Evolutionary conservation across 2,113 vertebrate genomes (phyloP).

Genomic region (Bothrops jararaca): DNA sequence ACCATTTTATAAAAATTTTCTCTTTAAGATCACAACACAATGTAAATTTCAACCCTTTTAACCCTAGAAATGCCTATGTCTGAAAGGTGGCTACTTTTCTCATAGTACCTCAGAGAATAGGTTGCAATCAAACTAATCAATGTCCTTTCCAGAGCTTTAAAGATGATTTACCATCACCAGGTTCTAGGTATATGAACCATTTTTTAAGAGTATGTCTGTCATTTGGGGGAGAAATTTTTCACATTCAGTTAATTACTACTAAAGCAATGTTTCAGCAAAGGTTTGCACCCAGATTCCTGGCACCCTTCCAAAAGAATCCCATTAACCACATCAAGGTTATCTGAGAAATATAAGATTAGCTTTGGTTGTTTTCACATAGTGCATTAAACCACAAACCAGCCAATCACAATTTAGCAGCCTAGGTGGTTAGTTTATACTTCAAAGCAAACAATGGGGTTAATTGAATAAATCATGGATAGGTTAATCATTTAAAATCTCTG

Average conservation of each 20-base stretch:
- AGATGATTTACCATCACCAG: background rate
- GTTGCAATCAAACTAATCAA: background rate
- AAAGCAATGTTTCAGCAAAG: background rate
- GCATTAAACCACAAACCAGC: background rate
- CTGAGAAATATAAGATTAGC: background rate
- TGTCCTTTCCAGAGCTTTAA: background rate
- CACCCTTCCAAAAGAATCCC: background rate
- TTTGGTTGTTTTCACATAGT: background rate
- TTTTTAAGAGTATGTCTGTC: background rate
- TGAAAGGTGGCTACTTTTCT: background rate
- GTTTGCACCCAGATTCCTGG: background rate
- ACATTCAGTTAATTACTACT: background rate
- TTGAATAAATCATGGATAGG: background rate
- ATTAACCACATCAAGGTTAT: background rate
- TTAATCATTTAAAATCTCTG: background rate
- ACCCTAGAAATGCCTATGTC: background rate
- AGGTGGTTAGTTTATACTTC: background rate
- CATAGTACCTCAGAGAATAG: background rate
- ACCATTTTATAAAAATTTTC: no score
- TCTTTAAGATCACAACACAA: no score
- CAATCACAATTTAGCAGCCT: background rate
- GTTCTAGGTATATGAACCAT: background rate
- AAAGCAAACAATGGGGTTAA: background rate
- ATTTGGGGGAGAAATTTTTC: background rate
- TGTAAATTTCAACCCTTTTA: no score